A percentile compares a stretch with the other conserved stretches of the same genome.
Conservation (phyloP, 2,888 invertebrate genomes). For the Drosophila villosipedis region DNA sequence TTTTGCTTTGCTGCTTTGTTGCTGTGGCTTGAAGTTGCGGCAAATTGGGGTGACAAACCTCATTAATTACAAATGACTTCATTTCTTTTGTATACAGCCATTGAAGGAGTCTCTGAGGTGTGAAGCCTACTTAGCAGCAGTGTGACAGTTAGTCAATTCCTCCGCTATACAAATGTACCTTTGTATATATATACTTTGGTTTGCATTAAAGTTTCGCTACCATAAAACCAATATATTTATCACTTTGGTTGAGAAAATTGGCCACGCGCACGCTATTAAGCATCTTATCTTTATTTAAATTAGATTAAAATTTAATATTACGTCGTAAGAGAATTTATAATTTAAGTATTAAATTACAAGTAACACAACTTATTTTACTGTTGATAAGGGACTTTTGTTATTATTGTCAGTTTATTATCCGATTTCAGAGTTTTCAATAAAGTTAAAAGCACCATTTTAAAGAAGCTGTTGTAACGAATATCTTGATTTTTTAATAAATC, state of each 20-base stretch:
- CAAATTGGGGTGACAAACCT: slow-evolving; percentile 81
- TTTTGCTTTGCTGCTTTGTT: slow-evolving; percentile 5
- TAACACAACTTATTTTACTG: too few species aligned
- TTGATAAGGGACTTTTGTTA: too few species aligned
- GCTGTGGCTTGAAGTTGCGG: slow-evolving; percentile 66
- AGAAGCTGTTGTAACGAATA: not conserved
- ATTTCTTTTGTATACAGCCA: slow-evolving; percentile 64
- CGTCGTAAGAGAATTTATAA: not conserved
- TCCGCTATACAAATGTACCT: not conserved
- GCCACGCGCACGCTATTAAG: not conserved
- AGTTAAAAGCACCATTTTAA: too few species aligned
- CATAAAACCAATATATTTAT: slow-evolving; percentile 21
- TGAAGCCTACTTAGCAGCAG: slow-evolving; percentile 34
- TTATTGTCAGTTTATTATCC: too few species aligned
- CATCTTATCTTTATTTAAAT: too few species aligned
- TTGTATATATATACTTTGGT: not conserved
- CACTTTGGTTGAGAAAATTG: not conserved
- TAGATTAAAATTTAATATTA: not conserved
- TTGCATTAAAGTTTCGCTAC: slow-evolving; percentile 27
- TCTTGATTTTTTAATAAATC: accelerated
- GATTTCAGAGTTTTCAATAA: too few species aligned
- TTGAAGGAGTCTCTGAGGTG: slow-evolving; percentile 60
- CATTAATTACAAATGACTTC: slow-evolving; percentile 82
- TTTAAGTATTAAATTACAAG: not conserved
- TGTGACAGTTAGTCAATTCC: slow-evolving; percentile 36